Evolutionary conservation across 92 coral and sea anemone genomes (phyloP), one percentile per base, ranked within the genome.

Genomic region (Epizoanthus rinbou): DNA sequence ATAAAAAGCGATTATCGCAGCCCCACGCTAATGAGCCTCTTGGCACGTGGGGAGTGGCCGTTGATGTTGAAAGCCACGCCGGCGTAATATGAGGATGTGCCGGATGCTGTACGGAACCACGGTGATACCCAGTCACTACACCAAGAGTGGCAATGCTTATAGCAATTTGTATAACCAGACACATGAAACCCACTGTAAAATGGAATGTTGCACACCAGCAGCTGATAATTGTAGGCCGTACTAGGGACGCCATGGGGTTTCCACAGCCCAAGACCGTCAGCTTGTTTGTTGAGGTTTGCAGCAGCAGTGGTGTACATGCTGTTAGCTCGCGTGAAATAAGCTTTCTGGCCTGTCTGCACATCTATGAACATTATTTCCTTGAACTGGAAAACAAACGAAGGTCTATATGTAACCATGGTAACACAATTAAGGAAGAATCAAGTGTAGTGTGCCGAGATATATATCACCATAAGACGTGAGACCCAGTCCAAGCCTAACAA

Each of bases 131-230:
- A 4, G 37, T 70, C 75, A 19, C 17, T 0, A 70, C 75, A 70
- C 75, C 75, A 70, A n/a, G 15, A 0, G 11, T 0, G 0, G 45
- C 75, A 70, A 1, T 5, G 0, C n/a, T 43, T 70, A 23, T 43
- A 70, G 37, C 75, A 70, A 15, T 43, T 17, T 1, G n/a, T 19
- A 21, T 70, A 70, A 21, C 75, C 75, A 17, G 75, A 70, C 28
- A 70, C 57, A 15, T 70, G 75, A 45, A 70, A 70, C 18, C 75
- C 75, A 4, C 57, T 70, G 75, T 43, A 70, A 45, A 70, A 70
- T 45, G 56, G 56, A 18, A 37, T 21, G 75, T 70, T 33, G 21
- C 75, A 70, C 14, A 70, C 75, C 25, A 70, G 13, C 19, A 70
- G 22, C 75, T 70, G 75, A 15, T 70, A 70, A 54, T 7, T 13